Evolutionary conservation across 2,888 invertebrate genomes (phyloP).

Genomic region (Caenorhabditis virilis): DNA sequence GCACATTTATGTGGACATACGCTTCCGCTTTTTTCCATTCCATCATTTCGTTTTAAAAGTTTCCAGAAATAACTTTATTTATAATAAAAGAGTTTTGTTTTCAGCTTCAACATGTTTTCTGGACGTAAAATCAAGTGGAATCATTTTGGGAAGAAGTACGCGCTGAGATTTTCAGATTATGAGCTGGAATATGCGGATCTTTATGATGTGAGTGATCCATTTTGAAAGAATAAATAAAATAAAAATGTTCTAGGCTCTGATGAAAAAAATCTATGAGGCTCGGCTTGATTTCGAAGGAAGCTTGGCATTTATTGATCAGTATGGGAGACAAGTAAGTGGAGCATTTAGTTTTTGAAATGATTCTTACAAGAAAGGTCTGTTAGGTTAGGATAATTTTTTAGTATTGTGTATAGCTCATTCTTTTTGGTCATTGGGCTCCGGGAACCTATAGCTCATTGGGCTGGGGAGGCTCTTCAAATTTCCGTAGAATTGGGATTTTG

Average conservation of each 20-base stretch:
- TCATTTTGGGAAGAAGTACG: constrained; percentile 66
- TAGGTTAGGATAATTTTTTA: too few relatives aligned
- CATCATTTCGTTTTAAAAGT: neutral
- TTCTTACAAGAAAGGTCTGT: too few relatives aligned
- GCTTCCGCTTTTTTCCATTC: too few relatives aligned
- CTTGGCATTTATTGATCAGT: constrained; percentile 62
- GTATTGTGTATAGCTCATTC: too few relatives aligned
- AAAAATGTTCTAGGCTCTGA: constrained; percentile 47
- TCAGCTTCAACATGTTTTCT: constrained; percentile 63
- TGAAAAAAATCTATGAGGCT: constrained; percentile 60
- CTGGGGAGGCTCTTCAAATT: too few relatives aligned
- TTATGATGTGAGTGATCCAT: constrained; percentile 53
- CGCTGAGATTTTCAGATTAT: constrained; percentile 57
- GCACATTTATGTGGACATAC: too few relatives aligned
- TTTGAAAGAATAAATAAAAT: neutral
- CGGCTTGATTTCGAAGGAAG: constrained; percentile 63
- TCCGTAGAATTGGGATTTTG: too few relatives aligned
- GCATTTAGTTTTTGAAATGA: too few relatives aligned
- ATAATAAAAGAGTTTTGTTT: too few relatives aligned
- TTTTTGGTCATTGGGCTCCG: too few relatives aligned
- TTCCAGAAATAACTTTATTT: too few relatives aligned
- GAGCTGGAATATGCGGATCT: constrained; percentile 63
- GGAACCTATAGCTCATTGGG: too few relatives aligned
- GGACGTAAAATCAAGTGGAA: constrained; percentile 63
- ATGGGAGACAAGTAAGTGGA: constrained; percentile 56